These are phyloP conservation scores for Pelobates fuscus DNA, from an alignment of 2,113 vertebrate genomes.

Conservation along the genomic window DNA sequence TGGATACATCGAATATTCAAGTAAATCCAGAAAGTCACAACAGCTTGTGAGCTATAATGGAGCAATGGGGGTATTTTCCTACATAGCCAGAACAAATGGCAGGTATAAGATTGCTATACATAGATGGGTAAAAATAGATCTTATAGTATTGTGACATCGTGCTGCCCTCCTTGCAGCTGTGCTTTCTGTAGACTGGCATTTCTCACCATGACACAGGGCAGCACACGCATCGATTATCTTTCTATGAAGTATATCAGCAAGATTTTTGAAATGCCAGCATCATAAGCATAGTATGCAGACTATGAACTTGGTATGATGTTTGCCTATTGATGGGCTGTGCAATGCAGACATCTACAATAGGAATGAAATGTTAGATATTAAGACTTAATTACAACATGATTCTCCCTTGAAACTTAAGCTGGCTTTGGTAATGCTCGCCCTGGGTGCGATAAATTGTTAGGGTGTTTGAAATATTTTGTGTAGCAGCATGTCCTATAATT, in stretches of 20 bases:
- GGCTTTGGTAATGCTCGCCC: neutral
- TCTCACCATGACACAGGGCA: neutral
- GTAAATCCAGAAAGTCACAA: too few relatives aligned
- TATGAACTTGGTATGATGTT: slow-evolving; percentile 19
- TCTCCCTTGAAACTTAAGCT: neutral
- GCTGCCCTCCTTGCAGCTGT: neutral
- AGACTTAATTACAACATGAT: neutral
- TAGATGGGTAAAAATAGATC: neutral
- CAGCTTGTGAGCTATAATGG: too few relatives aligned
- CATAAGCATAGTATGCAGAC: neutral
- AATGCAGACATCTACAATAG: neutral
- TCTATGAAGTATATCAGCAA: neutral
- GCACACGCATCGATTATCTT: slow-evolving; percentile 7
- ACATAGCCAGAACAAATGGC: neutral
- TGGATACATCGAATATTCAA: too few relatives aligned
- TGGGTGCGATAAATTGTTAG: neutral
- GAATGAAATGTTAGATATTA: slow-evolving; percentile 14
- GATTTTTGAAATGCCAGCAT: slow-evolving; percentile 10
- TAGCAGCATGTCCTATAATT: too few relatives aligned
- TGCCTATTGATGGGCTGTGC: slow-evolving; percentile 1
- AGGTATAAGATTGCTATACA: neutral
- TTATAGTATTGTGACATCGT: neutral
- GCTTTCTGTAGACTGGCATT: neutral
- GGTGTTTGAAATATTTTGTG: neutral
- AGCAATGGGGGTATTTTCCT: too few relatives aligned